Base-by-base conservation (phyloP, 1,140 invertebrate genomes). In the Musca domestica region DNA sequence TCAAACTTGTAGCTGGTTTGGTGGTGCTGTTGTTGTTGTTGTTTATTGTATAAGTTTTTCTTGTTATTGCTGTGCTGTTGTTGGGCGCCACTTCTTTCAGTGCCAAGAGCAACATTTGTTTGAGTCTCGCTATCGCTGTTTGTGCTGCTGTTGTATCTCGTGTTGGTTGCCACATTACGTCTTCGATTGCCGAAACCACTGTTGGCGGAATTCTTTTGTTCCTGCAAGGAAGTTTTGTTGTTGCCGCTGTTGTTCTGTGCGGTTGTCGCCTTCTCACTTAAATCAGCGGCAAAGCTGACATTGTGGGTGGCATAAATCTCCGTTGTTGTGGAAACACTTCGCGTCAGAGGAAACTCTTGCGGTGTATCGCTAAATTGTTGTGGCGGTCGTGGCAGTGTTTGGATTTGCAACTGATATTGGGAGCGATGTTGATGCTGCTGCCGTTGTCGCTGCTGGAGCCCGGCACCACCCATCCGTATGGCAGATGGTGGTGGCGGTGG, bases 291-390 rank as follows among this genome's bases (percentile, higher is more conserved):
- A 34, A 61, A 34, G 20, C 27, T 61, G n/a, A 61, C 56, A 61
- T 70, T 63, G 27, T 49, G 41, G 64, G 25, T 48, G 48, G 69
- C 70, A 19, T 71, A 81, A 15, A 81, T 80, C 5, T 81, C 80
- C 6, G 80, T 81, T 14, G 79, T 75, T 10, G 80, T 81, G 12
- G 79, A 81, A 2, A 81, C 74, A 27, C 80, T 81, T 1, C 80
- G 77, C 25, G 80, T 81, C 6, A 81, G 64, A 0, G 80, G 80
- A 66, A 77, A 81, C 63, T 80, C 80, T 30, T 76, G 74, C 4
- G 77, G 75, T 67, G 78, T 34, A 65, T 81, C 80, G 22, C 73
- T 76, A 7, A 76, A 78, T 1, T 71, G 67, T 61, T 58, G 25
- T 15, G 30, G 41, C 23, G 56, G 68, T 19, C 46, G 61, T 23